These are phyloP conservation scores for Pandion haliaetus DNA, from an alignment of 2,113 vertebrate genomes.

Conservation along the genomic window DNA sequence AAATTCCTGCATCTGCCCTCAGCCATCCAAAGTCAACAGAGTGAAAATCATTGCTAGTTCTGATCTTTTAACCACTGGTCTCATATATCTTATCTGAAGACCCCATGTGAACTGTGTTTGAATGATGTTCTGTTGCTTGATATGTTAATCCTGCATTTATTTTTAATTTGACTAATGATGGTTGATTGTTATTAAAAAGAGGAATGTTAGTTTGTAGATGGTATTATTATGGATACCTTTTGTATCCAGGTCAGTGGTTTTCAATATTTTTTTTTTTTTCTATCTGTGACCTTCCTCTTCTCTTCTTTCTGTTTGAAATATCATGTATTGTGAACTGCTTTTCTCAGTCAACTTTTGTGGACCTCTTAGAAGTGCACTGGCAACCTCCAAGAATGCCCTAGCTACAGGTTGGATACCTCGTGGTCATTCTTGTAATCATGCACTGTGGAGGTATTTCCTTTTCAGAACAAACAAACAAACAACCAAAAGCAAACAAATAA, in stretches of 20 bases:
- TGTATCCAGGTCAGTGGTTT: neutral
- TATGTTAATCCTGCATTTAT: slow-evolving; percentile 26
- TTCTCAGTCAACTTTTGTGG: neutral
- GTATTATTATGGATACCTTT: neutral
- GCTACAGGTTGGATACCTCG: neutral
- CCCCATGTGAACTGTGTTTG: neutral
- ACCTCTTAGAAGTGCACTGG: neutral
- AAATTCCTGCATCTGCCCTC: neutral
- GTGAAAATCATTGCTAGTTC: neutral
- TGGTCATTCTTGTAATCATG: neutral
- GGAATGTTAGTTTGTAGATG: neutral
- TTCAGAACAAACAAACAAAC: neutral
- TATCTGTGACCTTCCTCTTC: neutral
- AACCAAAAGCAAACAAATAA: neutral
- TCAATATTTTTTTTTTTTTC: neutral
- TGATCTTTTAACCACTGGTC: neutral
- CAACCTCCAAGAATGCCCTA: neutral
- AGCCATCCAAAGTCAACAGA: neutral
- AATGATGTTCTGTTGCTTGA: neutral
- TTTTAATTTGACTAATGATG: slow-evolving; percentile 36
- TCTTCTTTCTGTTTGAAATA: neutral
- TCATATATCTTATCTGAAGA: neutral
- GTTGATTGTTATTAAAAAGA: slow-evolving; percentile 19
- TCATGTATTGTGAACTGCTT: neutral
- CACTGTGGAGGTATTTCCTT: neutral